Evolutionary conservation across 2,888 invertebrate species (phyloP).

Genomic region (Tenthredo scrophulariae): DNA sequence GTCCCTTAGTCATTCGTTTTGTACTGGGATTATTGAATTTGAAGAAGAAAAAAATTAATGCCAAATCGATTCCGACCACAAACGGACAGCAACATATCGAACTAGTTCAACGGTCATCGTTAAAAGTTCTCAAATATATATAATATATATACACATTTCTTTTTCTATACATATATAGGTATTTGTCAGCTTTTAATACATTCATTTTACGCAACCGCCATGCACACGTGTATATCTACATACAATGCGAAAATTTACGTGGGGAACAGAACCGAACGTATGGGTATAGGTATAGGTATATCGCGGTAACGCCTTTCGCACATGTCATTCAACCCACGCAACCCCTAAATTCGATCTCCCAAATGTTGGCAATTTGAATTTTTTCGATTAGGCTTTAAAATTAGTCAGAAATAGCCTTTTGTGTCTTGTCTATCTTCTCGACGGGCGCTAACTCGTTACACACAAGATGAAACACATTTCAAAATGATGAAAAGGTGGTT

Average conservation of each 20-base stretch:
- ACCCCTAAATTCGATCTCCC: neutral
- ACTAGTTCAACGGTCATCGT: constrained; percentile 24
- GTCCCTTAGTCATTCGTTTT: constrained; percentile 27
- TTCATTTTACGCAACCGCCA: neutral
- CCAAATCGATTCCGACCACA: constrained; percentile 13
- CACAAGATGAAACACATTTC: neutral
- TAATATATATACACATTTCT: neutral
- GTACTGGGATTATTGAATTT: constrained; percentile 40
- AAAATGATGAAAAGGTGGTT: neutral
- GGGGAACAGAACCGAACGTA: neutral
- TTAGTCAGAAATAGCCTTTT: neutral
- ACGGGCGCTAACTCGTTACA: neutral
- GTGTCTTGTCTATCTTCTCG: neutral
- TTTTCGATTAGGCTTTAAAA: neutral
- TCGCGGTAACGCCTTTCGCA: neutral
- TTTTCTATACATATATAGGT: neutral
- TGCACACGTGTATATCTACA: neutral
- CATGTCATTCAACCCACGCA: neutral
- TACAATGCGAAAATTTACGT: neutral
- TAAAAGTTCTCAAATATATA: neutral
- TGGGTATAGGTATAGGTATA: neutral
- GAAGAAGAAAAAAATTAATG: neutral
- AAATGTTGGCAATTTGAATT: constrained; percentile 22
- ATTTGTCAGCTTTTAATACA: constrained; percentile 27
- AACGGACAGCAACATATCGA: neutral